phyloP scores from a whole-genome alignment of 2,113 vertebrate genomes.

The Oncorhynchus clarkii region DNA sequence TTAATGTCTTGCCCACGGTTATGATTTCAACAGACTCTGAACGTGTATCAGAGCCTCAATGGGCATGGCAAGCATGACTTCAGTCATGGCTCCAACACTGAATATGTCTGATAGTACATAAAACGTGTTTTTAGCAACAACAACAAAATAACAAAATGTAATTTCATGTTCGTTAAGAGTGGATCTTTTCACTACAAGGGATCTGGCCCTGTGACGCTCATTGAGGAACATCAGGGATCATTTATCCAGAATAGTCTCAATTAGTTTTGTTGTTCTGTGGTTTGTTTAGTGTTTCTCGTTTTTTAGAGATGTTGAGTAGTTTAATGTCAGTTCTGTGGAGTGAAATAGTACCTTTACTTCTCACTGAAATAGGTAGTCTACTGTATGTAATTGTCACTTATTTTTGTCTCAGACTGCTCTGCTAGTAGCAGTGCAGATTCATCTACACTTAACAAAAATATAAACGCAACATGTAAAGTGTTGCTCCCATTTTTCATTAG shows the following conservation, averaged over 20 bases:
- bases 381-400: too few relatives aligned
- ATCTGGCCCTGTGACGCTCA: slow-evolving; percentile 17
- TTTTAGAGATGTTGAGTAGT: background rate
- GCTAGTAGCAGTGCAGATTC: too few relatives aligned
- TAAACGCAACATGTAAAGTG: too few relatives aligned
- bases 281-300: slow-evolving; percentile 4
- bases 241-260: background rate
- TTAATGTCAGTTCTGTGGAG: background rate
- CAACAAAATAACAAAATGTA: slow-evolving; percentile 1
- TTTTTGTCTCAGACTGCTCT: too few relatives aligned
- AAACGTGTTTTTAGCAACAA: background rate
- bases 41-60: background rate
- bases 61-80: background rate
- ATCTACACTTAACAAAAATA: too few relatives aligned
- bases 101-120: background rate
- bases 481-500: too few relatives aligned
- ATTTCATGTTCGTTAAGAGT: slow-evolving; percentile 1
- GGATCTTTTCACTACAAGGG: slow-evolving; percentile 6
- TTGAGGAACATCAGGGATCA: background rate
- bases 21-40: background rate
- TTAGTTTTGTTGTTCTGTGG: background rate
- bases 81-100: background rate
- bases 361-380: too few relatives aligned
- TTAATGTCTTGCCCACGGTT: background rate
- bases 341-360: background rate